Conservation (phyloP, 2,113 vertebrate species). For the Hymenochirus boettgeri region DNA sequence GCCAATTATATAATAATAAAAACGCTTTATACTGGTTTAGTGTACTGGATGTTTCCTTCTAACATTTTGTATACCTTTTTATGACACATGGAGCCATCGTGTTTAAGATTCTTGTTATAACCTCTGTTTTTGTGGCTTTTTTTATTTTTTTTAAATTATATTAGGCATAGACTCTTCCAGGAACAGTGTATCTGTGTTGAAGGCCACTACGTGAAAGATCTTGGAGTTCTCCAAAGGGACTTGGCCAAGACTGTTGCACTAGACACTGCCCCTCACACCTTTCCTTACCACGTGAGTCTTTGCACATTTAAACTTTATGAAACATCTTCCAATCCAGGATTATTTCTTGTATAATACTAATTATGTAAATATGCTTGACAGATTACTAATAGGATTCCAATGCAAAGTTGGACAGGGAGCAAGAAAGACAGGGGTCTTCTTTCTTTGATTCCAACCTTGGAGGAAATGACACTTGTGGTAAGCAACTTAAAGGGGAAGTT, state of each 20-base stretch:
- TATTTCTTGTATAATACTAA: background rate
- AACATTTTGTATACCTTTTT: too few species aligned
- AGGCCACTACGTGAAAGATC: conserved; percentile 78
- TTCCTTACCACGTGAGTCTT: conserved; percentile 63
- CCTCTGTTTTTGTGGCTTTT: background rate
- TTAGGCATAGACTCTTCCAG: conserved; percentile 70
- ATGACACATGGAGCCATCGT: background rate
- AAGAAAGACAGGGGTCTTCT: conserved; percentile 64
- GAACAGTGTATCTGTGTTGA: conserved; percentile 66
- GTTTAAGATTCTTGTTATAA: background rate
- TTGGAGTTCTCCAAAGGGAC: conserved; percentile 64
- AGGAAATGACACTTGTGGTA: conserved; percentile 61
- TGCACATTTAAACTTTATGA: background rate
- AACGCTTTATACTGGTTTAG: too few species aligned
- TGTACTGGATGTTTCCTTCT: too few species aligned
- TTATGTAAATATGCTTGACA: conserved; percentile 39
- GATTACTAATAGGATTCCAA: conserved; percentile 68
- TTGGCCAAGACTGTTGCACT: conserved; percentile 68
- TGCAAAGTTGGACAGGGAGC: conserved; percentile 65
- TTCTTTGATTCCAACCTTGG: conserved; percentile 60
- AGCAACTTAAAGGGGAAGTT: background rate
- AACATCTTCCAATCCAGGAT: background rate
- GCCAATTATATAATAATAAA: too few species aligned
- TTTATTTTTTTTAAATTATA: background rate
- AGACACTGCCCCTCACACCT: conserved; percentile 67